A percentile compares a stretch with the other conserved stretches of the same genome.
Conservation (phyloP, 2,113 vertebrate species). For the Platysternon megacephalum region DNA sequence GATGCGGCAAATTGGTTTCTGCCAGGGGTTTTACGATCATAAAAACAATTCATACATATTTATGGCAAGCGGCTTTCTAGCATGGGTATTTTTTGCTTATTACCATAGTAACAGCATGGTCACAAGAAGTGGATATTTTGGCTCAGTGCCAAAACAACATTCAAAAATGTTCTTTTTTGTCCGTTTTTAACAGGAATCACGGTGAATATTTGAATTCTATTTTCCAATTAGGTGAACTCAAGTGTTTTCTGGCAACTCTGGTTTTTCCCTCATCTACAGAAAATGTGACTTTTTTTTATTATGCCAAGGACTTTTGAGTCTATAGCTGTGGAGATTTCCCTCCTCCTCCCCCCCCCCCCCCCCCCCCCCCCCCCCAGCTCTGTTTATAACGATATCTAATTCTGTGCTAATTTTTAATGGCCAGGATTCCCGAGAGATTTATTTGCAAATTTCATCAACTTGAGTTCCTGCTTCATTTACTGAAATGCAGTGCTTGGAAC, state of each 20-base stretch:
- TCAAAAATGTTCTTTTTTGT: conserved; percentile 61
- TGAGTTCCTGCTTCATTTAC: conserved; percentile 62
- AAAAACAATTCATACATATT: conserved; percentile 79
- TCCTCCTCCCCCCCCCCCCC: too few species aligned
- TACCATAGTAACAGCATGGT: conserved; percentile 82
- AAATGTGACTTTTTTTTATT: conserved; percentile 72
- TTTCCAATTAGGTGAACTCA: conserved; percentile 74
- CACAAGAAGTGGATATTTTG: conserved; percentile 75
- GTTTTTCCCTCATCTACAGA: neutral
- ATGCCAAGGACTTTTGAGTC: conserved; percentile 69
- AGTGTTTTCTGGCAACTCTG: conserved; percentile 68
- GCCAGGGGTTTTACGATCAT: conserved; percentile 57
- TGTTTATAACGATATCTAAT: conserved; percentile 65
- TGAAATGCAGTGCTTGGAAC: conserved; percentile 65
- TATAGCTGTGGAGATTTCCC: conserved; percentile 48
- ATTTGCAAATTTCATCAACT: conserved; percentile 70
- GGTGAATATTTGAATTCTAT: conserved; percentile 77
- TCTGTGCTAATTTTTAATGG: conserved; percentile 75
- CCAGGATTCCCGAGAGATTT: conserved; percentile 54
- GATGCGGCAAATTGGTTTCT: conserved; percentile 78
- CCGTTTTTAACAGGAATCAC: conserved; percentile 62
- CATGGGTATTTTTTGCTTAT: conserved; percentile 3
- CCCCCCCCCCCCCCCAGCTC: conserved; percentile 42
- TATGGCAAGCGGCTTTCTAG: conserved; percentile 71
- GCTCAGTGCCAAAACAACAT: conserved; percentile 63